Percentiles rank a stretch among this genome's conserved stretches.
Conservation (phyloP, 2,888 invertebrate genomes). For the Rhagophthalmus giganteus region DNA sequence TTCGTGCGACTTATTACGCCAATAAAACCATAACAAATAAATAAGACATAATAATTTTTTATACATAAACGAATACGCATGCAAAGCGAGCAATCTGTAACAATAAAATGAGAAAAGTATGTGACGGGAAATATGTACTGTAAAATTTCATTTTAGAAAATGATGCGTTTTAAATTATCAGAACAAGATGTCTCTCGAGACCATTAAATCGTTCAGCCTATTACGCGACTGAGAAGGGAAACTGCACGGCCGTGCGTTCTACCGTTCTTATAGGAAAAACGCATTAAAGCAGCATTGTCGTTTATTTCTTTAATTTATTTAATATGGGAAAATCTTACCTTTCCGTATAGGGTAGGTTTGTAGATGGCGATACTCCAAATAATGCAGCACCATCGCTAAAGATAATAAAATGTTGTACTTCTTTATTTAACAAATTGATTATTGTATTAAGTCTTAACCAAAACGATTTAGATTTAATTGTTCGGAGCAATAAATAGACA, state of each 20-base stretch:
- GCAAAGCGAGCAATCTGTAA: constrained; percentile 49
- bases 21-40: neutral
- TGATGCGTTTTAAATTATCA: constrained; percentile 48
- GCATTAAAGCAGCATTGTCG: neutral
- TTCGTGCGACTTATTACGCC: neutral
- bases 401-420: constrained; percentile 5
- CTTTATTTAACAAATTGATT: too few relatives aligned
- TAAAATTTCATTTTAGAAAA: constrained; percentile 53
- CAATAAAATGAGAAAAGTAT: constrained; percentile 52
- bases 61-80: constrained; percentile 15
- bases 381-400: constrained; percentile 13
- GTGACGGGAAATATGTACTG: constrained; percentile 56
- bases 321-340: constrained; percentile 12
- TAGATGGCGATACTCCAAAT: constrained; percentile 3
- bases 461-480: too few relatives aligned
- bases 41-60: neutral
- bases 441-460: too few relatives aligned
- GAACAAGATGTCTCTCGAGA: constrained; percentile 42
- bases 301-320: constrained; percentile 1
- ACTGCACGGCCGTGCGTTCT: constrained; percentile 14
- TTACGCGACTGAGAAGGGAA: constrained; percentile 32
- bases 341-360: constrained; percentile 5
- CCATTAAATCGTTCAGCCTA: constrained; percentile 45
- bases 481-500: too few relatives aligned
- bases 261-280: constrained; percentile 11